Evolutionary conservation across 2,113 vertebrate species (phyloP).

Genomic region (Sturnus vulgaris): DNA sequence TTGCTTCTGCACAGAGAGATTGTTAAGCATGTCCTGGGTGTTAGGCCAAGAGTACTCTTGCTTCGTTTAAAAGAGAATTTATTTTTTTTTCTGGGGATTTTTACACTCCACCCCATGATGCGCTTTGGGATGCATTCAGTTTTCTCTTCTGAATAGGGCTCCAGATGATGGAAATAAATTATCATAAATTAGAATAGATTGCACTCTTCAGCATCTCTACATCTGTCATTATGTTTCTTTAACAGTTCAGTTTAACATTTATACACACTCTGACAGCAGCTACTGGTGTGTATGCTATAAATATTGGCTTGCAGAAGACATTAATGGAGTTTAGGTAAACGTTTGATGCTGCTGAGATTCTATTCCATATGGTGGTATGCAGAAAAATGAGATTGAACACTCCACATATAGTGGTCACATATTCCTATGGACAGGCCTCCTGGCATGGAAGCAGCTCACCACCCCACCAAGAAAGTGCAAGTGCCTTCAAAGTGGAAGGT

Average conservation of each 20-base stretch:
- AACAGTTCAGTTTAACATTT: conserved; percentile 71
- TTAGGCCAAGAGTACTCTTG: conserved; percentile 27
- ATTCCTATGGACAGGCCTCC: background rate
- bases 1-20: background rate
- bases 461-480: background rate
- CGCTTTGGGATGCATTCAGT: conserved; percentile 60
- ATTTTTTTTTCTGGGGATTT: conserved; percentile 35
- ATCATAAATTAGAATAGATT: conserved; percentile 72
- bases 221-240: conserved; percentile 71
- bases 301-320: conserved; percentile 69
- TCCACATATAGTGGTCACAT: background rate
- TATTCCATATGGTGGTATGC: conserved; percentile 28
- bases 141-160: conserved; percentile 63
- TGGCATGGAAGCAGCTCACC: background rate
- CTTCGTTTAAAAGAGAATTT: background rate
- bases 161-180: conserved; percentile 70
- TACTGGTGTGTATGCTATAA: conserved; percentile 68
- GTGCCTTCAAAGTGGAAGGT: background rate
- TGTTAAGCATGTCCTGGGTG: conserved; percentile 14
- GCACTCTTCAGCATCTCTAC: conserved; percentile 70
- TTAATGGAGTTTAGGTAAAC: conserved; percentile 68
- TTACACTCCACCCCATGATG: conserved; percentile 42
- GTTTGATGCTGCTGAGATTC: conserved; percentile 58
- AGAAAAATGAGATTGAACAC: background rate
- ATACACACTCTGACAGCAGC: conserved; percentile 68